phyloP scores from a whole-genome alignment of 2,888 invertebrate genomes.

The Venustoraphidia nigricollis region DNA sequence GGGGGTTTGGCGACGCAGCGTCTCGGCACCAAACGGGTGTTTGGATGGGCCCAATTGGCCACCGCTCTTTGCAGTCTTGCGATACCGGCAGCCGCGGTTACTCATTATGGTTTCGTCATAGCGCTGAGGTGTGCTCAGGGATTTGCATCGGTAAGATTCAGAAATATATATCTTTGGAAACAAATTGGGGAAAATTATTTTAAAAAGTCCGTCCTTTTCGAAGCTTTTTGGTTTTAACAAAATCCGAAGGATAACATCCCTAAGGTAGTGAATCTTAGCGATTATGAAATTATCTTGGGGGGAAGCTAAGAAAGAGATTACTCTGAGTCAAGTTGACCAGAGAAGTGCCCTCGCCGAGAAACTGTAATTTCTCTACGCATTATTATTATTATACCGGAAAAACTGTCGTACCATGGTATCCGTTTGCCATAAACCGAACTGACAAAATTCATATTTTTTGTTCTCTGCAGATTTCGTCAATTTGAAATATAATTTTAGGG shows the following conservation, averaged over 20 bases:
- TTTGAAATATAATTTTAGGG: constrained; percentile 28
- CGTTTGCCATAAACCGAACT: background rate
- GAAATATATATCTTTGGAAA: background rate
- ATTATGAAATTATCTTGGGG: no score
- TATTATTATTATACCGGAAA: no score
- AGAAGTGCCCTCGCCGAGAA: no score
- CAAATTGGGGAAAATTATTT: no score
- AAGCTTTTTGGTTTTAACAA: no score
- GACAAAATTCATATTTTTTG: constrained; percentile 2
- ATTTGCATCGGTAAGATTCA: constrained; percentile 42
- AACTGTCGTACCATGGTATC: no score
- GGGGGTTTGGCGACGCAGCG: constrained; percentile 55
- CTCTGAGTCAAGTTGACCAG: no score
- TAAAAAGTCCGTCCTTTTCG: no score
- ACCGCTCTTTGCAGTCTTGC: constrained; percentile 52
- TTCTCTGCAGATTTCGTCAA: background rate
- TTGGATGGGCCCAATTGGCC: constrained; percentile 50
- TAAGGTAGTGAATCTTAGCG: no score
- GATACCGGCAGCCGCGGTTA: constrained; percentile 45
- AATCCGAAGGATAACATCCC: no score
- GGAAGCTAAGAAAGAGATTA: no score
- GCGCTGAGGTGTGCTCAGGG: constrained; percentile 48
- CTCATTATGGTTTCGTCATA: constrained; percentile 44
- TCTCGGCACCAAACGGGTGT: constrained; percentile 53
- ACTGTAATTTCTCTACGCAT: no score